These are phyloP conservation scores for Acanthococcus lagerstroemiae DNA, from an alignment of 2,888 invertebrate species.

Conservation along the genomic window DNA sequence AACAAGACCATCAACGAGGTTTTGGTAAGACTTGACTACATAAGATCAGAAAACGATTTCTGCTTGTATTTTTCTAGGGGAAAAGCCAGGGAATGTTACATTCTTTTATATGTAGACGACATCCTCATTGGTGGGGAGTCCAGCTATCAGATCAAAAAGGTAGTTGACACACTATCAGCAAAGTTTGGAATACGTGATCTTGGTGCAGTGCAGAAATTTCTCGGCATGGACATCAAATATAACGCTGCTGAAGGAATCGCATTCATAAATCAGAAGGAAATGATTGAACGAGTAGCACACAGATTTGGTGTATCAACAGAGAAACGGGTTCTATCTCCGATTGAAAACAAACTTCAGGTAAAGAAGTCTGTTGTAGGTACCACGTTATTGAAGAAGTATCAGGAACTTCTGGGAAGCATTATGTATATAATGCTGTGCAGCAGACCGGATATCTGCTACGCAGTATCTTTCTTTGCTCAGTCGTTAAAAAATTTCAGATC, in stretches of 20 bases:
- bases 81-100: not conserved
- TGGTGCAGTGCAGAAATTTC: not conserved
- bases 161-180: no score
- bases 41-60: not conserved
- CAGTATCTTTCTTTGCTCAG: no score
- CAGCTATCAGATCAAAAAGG: no score
- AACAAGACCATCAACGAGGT: not conserved
- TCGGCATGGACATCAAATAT: not conserved
- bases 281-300: not conserved
- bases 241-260: not conserved
- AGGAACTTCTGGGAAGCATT: no score
- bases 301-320: not conserved
- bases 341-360: not conserved
- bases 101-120: not conserved
- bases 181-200: not conserved
- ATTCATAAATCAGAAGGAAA: not conserved
- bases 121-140: not conserved
- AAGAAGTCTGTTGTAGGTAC: no score
- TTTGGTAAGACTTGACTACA: not conserved
- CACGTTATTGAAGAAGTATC: no score
- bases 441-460: no score
- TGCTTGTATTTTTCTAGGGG: not conserved
- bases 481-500: no score
- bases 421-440: no score
- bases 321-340: not conserved